phyloP scores from a whole-genome alignment of 2,113 vertebrate genomes.

The Tachycineta bicolor region DNA sequence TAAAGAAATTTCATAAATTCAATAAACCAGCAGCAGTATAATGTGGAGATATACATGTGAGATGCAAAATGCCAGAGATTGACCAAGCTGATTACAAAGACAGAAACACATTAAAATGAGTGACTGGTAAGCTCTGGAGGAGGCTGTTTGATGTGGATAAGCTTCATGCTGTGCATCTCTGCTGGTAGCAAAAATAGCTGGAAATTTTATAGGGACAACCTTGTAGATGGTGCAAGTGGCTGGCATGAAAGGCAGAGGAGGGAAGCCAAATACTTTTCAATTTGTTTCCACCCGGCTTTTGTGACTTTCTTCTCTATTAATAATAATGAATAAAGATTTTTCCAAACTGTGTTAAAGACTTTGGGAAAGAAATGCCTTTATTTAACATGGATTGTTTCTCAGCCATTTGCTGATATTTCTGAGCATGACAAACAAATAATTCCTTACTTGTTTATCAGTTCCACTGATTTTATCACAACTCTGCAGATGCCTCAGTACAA shows the following conservation, averaged over 20 bases:
- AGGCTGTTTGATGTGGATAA: background rate
- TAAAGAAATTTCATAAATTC: conserved; percentile 25
- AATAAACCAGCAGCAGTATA: background rate
- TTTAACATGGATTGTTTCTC: background rate
- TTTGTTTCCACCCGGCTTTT: background rate
- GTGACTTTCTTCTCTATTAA: background rate
- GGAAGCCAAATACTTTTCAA: background rate
- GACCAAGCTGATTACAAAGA: background rate
- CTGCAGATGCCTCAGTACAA: background rate
- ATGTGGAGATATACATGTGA: background rate
- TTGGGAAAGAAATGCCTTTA: background rate
- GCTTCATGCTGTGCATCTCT: background rate
- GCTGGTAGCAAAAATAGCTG: background rate
- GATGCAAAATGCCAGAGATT: background rate
- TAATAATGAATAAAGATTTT: background rate
- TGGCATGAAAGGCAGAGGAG: background rate
- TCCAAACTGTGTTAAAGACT: background rate
- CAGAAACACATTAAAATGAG: background rate
- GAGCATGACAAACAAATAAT: fast-evolving
- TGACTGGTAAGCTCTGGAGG: background rate
- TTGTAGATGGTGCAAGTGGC: background rate
- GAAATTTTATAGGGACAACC: background rate
- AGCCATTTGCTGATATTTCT: background rate
- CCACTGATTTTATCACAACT: background rate
- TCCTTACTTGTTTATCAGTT: background rate